Evolutionary conservation across 2,888 invertebrate genomes (phyloP).

Genomic region (Cancer borealis): DNA sequence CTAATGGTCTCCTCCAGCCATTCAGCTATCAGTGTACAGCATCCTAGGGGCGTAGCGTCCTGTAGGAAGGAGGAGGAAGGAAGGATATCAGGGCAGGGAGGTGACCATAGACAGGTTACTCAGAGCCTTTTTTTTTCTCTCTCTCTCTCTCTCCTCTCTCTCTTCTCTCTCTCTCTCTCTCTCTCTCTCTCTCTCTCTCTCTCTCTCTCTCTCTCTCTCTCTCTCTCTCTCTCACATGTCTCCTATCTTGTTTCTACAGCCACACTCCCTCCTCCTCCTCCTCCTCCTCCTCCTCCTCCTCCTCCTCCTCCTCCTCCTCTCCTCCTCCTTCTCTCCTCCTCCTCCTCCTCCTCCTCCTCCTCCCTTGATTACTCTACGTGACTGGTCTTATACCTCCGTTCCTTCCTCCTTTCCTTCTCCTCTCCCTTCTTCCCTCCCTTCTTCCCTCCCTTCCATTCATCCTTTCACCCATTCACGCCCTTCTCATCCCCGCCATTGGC

Average conservation of each 20-base stretch:
- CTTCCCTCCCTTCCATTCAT: neutral
- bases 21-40: neutral
- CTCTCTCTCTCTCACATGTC: constrained; percentile 5
- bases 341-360: neutral
- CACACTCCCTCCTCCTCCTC: neutral
- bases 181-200: neutral
- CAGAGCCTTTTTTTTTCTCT: neutral
- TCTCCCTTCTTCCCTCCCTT: neutral
- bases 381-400: neutral
- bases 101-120: neutral
- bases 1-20: neutral
- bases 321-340: neutral
- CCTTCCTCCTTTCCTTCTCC: constrained; percentile 13
- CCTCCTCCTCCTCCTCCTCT: neutral
- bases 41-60: neutral
- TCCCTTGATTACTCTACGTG: neutral
- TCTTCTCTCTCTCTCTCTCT: constrained; percentile 18
- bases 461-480: neutral
- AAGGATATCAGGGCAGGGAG: neutral
- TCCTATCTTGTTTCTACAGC: constrained; percentile 8
- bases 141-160: constrained; percentile 1
- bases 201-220: neutral
- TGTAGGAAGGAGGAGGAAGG: neutral
- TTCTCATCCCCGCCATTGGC: neutral
- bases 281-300: neutral